Percentiles rank a stretch among this genome's conserved stretches.
Conservation (phyloP, 2,888 invertebrate genomes). For the Heliconius charithonia region DNA sequence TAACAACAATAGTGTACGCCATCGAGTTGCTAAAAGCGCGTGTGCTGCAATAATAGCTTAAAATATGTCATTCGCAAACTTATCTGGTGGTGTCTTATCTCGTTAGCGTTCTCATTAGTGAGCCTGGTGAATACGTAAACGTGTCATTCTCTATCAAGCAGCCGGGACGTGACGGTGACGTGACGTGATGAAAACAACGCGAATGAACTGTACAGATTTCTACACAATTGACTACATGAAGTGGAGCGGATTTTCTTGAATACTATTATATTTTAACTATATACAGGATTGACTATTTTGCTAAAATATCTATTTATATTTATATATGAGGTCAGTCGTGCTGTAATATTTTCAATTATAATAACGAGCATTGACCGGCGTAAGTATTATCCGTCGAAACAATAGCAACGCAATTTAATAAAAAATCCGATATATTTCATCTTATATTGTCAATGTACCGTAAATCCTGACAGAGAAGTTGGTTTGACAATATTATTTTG, state of each 20-base stretch:
- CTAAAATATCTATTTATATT: no score
- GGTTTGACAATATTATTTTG: slow-evolving; percentile 63
- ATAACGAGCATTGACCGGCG: slow-evolving; percentile 3
- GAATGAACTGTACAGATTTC: slow-evolving; percentile 20
- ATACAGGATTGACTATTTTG: no score
- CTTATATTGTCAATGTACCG: slow-evolving; percentile 64
- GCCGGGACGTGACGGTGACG: slow-evolving; percentile 73
- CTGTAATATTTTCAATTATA: neutral
- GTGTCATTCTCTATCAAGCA: slow-evolving; percentile 79
- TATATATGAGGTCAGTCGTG: no score
- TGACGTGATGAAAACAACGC: slow-evolving; percentile 71
- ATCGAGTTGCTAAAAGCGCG: no score
- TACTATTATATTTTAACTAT: no score
- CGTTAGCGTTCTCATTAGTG: slow-evolving; percentile 66
- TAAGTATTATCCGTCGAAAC: slow-evolving; percentile 37
- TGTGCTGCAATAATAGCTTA: no score
- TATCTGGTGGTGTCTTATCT: slow-evolving; percentile 60
- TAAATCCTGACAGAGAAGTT: slow-evolving; percentile 59
- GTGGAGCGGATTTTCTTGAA: neutral
- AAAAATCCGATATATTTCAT: slow-evolving; percentile 65
- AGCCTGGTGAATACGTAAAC: slow-evolving; percentile 79
- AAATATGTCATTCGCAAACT: slow-evolving; percentile 71
- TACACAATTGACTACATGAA: slow-evolving; percentile 13
- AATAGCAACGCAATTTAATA: slow-evolving; percentile 47
- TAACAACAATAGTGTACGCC: no score